Evolutionary conservation across 2,113 vertebrate species (phyloP).

Genomic region (Malurus cyaneus): DNA sequence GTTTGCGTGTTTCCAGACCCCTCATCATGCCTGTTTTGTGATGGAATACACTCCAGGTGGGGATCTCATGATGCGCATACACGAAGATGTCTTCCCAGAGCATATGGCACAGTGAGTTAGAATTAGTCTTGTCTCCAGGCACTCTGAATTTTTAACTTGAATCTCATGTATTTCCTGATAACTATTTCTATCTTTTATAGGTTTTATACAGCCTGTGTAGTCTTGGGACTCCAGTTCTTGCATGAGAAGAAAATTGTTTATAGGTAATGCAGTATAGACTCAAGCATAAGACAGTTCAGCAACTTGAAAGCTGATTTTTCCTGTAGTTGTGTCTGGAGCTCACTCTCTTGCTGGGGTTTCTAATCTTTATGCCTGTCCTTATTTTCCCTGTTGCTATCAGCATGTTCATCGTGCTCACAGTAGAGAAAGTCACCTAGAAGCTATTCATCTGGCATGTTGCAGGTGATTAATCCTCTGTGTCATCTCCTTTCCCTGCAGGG

Average conservation of each 20-base stretch:
- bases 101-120: constrained; percentile 81
- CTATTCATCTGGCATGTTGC: constrained; percentile 5
- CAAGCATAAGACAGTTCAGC: background rate
- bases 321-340: background rate
- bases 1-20: constrained; percentile 92
- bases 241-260: constrained; percentile 95
- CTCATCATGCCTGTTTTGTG: constrained; percentile 91
- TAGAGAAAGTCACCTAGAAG: constrained; percentile 31
- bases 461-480: constrained; percentile 26
- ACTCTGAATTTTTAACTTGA: background rate
- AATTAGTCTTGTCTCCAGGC: background rate
- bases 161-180: background rate
- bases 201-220: constrained; percentile 93
- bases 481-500: constrained; percentile 70
- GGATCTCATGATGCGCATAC: constrained; percentile 97
- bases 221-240: constrained; percentile 93
- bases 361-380: constrained; percentile 19
- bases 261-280: constrained; percentile 75
- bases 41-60: constrained; percentile 93
- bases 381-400: constrained; percentile 11
- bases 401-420: background rate
- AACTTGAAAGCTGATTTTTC: background rate
- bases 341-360: background rate
- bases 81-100: constrained; percentile 86
- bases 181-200: constrained; percentile 72